Percentiles rank a stretch among this genome's conserved stretches.
Evolutionary conservation across 2,888 invertebrate genomes (phyloP).

Genomic region (Aleiodes testaceus): DNA sequence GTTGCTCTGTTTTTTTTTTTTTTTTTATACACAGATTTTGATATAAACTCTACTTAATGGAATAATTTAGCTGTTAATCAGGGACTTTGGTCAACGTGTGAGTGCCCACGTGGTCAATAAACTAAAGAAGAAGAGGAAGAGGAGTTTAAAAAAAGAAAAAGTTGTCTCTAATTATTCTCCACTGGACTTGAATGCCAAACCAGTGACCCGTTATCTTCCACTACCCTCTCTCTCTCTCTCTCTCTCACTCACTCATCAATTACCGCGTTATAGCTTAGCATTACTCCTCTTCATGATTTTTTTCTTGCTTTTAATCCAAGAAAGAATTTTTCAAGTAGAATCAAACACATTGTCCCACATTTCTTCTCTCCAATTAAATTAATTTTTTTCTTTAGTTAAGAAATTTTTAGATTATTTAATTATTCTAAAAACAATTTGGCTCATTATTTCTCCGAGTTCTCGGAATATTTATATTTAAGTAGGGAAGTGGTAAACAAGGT

Average conservation of each 20-base stretch:
- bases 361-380: background rate
- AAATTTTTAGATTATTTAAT: background rate
- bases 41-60: constrained; percentile 61
- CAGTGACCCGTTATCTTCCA: constrained; percentile 20
- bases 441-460: too few relatives aligned
- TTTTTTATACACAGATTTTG: constrained; percentile 55
- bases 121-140: constrained; percentile 12
- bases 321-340: background rate
- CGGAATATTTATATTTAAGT: too few relatives aligned
- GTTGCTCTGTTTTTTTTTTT: background rate
- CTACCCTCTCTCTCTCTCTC: background rate
- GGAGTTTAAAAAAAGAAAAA: background rate
- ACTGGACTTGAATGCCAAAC: constrained; percentile 3
- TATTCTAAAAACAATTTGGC: background rate
- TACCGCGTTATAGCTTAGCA: constrained; percentile 10
- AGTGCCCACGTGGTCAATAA: constrained; percentile 23
- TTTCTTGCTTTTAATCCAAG: constrained; percentile 6
- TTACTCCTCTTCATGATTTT: constrained; percentile 24
- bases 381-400: background rate
- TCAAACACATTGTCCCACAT: constrained; percentile 13
- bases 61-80: constrained; percentile 70
- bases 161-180: constrained; percentile 23
- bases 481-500: too few relatives aligned
- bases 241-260: constrained; percentile 15
- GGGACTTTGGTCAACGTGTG: constrained; percentile 50